Evolutionary conservation across 2,113 vertebrate species (phyloP), one percentile per base, ranked within the genome.

Genomic region (Embiotoca jacksoni): DNA sequence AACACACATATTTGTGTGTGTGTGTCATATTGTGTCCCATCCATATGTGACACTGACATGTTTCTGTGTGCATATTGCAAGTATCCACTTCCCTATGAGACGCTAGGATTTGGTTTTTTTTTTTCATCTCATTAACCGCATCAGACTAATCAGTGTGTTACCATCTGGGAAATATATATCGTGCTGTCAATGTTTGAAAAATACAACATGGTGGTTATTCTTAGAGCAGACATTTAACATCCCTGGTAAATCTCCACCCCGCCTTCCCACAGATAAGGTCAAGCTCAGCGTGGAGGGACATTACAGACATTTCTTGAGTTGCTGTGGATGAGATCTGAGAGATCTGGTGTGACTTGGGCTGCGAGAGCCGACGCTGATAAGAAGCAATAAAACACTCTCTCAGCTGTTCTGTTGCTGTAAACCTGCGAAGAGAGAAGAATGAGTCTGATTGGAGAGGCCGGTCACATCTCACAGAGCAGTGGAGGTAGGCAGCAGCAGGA

Each of bases 391-490:
- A 72, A 44, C 41, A 55, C 35, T 59, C 9, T 71, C 56, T 54
- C 72, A 74, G 61, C 63, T 73, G 33, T 55, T 65, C 15, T 32
- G 32, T 49, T 58, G 37, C 71, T 67, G 52, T 71, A 71, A 57
- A 46, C 56, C 78, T 68, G 60, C 15, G 70, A 58, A 61, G 52
- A 70, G 49, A 77, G 58, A 86, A 67, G 35, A 68, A 52, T 36
- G 52, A 66, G 58, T 73, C 31, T 72, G 68, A 74, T 30, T 73
- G 35, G n/a, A 71, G 75, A 73, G 46, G 69, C 63, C 32, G 31
- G 36, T 50, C 58, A 50, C 54, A 47, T 67, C 46, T 78, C 37
- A 13, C 46, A 41, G 61, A 68, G 50, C 64, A 47, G 36, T 16
- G 59, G 54, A 54, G 6, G 16, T 49, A 72, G 55, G 41, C 63